These are phyloP conservation scores for Notoglanidium macrostoma DNA, from an alignment of 2,797 vertebrate genomes.

Conservation along the genomic window DNA sequence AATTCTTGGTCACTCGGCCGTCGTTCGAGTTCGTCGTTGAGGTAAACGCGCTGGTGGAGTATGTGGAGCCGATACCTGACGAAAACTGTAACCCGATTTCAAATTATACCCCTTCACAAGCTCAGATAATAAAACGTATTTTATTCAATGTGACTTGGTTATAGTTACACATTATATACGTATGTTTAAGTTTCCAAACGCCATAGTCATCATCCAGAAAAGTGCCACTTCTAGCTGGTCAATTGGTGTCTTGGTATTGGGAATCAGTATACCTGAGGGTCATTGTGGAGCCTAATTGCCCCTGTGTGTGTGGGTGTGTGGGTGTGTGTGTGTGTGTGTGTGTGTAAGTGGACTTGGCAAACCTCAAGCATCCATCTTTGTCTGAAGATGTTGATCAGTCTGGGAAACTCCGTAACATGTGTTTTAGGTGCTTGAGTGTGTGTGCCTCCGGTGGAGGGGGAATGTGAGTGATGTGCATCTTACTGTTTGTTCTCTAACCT, in stretches of 20 bases:
- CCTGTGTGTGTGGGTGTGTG: constrained; percentile 50
- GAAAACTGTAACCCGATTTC: too few species aligned
- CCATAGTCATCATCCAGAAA: not conserved
- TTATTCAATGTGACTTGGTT: too few species aligned
- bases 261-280: constrained; percentile 19
- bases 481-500: constrained; percentile 7
- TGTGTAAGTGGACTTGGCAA: constrained; percentile 45
- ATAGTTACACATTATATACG: not conserved
- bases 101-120: too few species aligned
- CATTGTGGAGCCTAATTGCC: constrained; percentile 22
- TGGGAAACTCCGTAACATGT: constrained; percentile 34
- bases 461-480: not conserved
- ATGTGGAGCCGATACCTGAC: constrained; percentile 7
- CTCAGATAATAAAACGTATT: too few species aligned
- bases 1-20: constrained; percentile 18
- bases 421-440: constrained; percentile 55
- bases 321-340: constrained; percentile 46
- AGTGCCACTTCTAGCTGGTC: not conserved
- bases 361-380: constrained; percentile 51
- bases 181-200: not conserved
- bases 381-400: constrained; percentile 49
- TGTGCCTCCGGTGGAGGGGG: constrained; percentile 32
- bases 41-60: constrained; percentile 15
- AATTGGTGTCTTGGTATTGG: not conserved
- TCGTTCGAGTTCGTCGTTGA: constrained; percentile 25